Evolutionary conservation across 35 echinoderm and acorn worm genomes (phyloP), one percentile per base, ranked within the genome.

Genomic region (Acanthaster planci): DNA sequence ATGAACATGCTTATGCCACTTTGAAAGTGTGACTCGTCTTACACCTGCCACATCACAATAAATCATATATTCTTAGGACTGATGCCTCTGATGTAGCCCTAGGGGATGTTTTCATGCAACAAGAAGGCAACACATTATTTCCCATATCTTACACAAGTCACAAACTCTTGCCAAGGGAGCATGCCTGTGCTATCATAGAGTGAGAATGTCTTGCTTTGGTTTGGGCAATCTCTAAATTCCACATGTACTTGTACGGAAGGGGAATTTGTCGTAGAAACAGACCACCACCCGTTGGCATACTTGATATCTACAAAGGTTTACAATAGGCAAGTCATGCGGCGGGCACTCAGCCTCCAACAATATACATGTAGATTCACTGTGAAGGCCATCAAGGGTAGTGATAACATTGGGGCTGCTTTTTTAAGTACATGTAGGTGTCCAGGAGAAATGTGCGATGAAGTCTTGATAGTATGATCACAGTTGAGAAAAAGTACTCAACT

Each of bases 381-480:
- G 9, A 51, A 32, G 37, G 89, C 38, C 3, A 91, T 91, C 50
- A 86, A 87, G 72, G 89, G 89, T 9, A 78, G 22, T 9, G 82
- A 86, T 0, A 87, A 91, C 57, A 30, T 91, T 18, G 89, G 89
- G 7, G 89, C 89, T 27, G 83, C 86, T 76, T 86, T 52, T 72
- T 27, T 86, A 9, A 91, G n/a, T n/a, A n/a, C n/a, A n/a, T n/a
- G 89, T 40, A 37, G 67, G 27, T n/a, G n/a, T n/a, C n/a, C n/a
- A n/a, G n/a, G n/a, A n/a, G n/a, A n/a, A n/a, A n/a, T n/a, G n/a
- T n/a, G n/a, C n/a, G n/a, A n/a, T n/a, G n/a, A n/a, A n/a, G n/a
- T n/a, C n/a, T n/a, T n/a, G n/a, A n/a, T n/a, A n/a, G n/a, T n/a
- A n/a, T n/a, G n/a, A n/a, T n/a, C n/a, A n/a, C n/a, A n/a, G n/a